Evolutionary conservation across 2,888 invertebrate species (phyloP), one percentile per base, ranked within the genome.

Genomic region (Dastarcus helophoroides): DNA sequence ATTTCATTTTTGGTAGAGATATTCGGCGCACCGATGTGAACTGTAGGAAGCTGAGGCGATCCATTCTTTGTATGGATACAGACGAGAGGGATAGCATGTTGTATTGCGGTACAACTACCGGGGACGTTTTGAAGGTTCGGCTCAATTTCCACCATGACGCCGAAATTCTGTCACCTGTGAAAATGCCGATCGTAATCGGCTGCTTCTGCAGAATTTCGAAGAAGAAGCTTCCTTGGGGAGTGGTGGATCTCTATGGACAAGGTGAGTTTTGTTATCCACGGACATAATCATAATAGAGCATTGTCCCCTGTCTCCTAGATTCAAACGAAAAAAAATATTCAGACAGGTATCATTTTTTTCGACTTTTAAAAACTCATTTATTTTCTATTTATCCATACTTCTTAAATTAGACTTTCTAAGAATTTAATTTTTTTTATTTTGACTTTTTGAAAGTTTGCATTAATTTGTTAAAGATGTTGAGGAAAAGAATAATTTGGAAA

Each of bases 91-190:
- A 91, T 52, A 67, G 75, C 25, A 71, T 69, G 37, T 78, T 82
- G 26, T 86, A 79, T 55, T 83, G 90, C 42, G 93, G 93, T 4
- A 93, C 91, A 8, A 66, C 71, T 7, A 82, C 88, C 50, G 91
- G 79, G 16, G 91, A 82, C 49, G 63, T 81, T 7, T 56, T 79
- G 36, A 71, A 69, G 50, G 56, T 73, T 51, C 49, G 74, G 59
- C 33, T 77, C 56, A 65, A 75, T 65, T 76, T 69, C 49, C 69
- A 71, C 22, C 51, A 71, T 34, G 75, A 80, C 38, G 55, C 67
- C 2, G 62, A 54, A 14, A 63, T 62, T 19, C 53, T 67, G 26
- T 68, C 70, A 16, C 62, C 67, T 0, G 48, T 60, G 2, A 66
- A 62, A 48, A 63, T 67, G 33, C 78, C 79, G 0, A 49, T 71